Evolutionary conservation across 2,888 invertebrate species (phyloP).

Genomic region (Lithophane semibrunnea): DNA sequence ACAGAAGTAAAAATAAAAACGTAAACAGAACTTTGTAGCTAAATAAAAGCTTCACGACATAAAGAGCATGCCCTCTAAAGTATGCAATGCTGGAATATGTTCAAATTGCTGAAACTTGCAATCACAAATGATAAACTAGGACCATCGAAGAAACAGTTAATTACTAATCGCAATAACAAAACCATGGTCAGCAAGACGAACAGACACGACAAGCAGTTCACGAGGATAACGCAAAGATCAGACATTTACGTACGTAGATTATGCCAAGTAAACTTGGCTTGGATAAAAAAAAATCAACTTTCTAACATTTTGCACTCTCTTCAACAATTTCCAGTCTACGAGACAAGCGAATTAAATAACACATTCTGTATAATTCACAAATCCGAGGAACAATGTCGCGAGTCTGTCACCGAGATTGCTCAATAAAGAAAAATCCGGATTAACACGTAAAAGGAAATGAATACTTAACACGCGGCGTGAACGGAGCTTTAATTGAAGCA

Average conservation of each 20-base stretch:
- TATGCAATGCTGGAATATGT: no score
- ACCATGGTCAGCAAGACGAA: no score
- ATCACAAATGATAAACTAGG: no score
- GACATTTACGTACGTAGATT: background rate
- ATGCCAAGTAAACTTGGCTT: background rate
- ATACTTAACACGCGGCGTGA: conserved; percentile 62
- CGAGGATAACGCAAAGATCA: no score
- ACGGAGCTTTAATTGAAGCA: conserved; percentile 60
- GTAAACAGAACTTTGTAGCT: no score
- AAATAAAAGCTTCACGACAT: no score
- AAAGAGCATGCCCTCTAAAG: no score
- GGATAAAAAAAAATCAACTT: background rate
- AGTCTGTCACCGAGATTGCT: conserved; percentile 55
- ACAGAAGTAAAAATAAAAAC: no score
- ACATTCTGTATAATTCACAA: conserved; percentile 52
- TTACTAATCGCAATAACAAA: no score
- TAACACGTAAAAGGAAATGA: conserved; percentile 62
- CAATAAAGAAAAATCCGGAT: conserved; percentile 64
- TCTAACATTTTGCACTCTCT: background rate
- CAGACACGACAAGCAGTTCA: no score
- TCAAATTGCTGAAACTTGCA: no score
- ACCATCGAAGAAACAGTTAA: no score
- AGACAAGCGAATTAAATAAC: conserved; percentile 50
- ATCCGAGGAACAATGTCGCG: conserved; percentile 54
- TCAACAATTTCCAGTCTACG: conserved; percentile 4